Base-by-base conservation (phyloP, 2,113 vertebrate genomes). In the Triplophysa rosa region DNA sequence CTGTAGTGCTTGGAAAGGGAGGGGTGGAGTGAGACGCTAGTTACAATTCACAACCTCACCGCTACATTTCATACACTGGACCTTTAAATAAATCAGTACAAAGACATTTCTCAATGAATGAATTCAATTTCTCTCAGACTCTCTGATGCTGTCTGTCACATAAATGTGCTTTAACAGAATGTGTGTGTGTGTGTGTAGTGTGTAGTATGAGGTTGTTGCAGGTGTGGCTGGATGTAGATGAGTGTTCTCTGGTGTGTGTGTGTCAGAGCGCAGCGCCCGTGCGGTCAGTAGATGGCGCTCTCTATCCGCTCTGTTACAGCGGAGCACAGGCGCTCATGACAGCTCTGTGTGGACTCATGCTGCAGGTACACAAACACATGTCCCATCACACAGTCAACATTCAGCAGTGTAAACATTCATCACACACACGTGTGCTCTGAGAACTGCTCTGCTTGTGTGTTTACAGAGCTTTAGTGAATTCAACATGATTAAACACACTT, bases 311-410 rank as follows among this genome's bases (percentile, higher is more conserved):
- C 67, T 82, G 90, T 49, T 86, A 21, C 52, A 88, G 73, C 67
- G 92, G 94, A 77, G 87, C 95, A 19, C 86, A 89, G 17, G 90
- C 85, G 0, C 91, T 99, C 63, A 83, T 92, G 19, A 78, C 90
- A n/a, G 92, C 93, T 61, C 93, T 99, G 61, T 95, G 94, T 84
- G 95, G 94, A 85, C 92, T 98, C 68, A 84, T 97, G 82, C 89
- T 97, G 75, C 94, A 96, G 90, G 93, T 95, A 52, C 49, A 16
- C 16, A 5, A 6, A 52, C 13, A 52, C 49, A 5, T 52, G 47
- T 52, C 14, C 17, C 10, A 42, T 11, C 40, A 42, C 3, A 42
- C 40, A 42, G 10, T 42, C 40, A 42, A 29, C 26, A 29, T 29
- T 11, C 42, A 12, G 42, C 42, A 11, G 9, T 11, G 42, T 11